These are phyloP conservation scores for Patella caerulea DNA, from an alignment of 2,888 invertebrate species.

Conservation along the genomic window DNA sequence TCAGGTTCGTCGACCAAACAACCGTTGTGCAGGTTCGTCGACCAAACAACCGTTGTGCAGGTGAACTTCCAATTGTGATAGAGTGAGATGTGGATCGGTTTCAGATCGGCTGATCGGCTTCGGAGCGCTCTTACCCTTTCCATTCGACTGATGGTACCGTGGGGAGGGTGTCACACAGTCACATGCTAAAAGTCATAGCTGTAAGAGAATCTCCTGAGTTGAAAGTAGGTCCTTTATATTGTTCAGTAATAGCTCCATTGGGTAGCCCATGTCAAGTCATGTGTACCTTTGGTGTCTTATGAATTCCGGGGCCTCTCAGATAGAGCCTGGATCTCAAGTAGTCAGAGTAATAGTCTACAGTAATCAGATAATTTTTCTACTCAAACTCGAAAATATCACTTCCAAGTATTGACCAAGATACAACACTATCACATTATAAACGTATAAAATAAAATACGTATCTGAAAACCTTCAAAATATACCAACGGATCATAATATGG, in stretches of 20 bases:
- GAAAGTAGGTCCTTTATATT: neutral
- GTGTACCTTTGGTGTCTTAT: neutral
- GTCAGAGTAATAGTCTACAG: neutral
- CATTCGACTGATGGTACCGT: neutral
- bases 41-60: neutral
- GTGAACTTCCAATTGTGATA: neutral
- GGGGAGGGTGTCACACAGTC: neutral
- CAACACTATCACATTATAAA: too few relatives aligned
- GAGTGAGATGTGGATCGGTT: neutral
- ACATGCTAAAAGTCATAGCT: neutral
- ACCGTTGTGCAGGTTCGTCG: neutral
- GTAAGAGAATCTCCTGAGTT: neutral
- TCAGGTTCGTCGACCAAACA: neutral
- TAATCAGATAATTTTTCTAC: neutral
- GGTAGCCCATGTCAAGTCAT: neutral
- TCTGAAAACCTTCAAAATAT: too few relatives aligned
- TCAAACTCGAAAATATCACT: neutral
- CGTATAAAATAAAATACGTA: too few relatives aligned
- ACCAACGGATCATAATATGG: too few relatives aligned
- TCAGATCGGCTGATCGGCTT: neutral
- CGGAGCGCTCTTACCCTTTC: neutral
- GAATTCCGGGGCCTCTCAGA: neutral
- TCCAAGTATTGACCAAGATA: neutral
- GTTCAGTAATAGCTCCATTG: neutral
- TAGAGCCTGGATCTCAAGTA: neutral